Conservation (phyloP, 2,113 vertebrate genomes). For the Ailuropoda melanoleuca region DNA sequence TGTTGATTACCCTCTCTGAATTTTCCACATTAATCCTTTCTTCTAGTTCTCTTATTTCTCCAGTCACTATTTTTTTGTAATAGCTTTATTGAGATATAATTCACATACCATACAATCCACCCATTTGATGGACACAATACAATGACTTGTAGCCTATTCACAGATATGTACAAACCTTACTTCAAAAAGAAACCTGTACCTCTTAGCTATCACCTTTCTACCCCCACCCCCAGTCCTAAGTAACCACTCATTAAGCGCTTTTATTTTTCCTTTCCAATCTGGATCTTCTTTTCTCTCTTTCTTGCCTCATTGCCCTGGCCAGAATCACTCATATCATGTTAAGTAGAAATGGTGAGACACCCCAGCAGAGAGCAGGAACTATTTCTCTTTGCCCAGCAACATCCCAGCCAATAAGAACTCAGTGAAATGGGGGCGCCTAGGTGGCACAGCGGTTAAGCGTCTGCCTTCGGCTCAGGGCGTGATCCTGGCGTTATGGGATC, state of each 20-base stretch:
- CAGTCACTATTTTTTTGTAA: background rate
- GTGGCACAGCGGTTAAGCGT: too few relatives aligned
- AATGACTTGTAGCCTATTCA: background rate
- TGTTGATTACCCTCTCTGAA: background rate
- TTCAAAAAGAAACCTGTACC: background rate
- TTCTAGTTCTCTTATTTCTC: background rate
- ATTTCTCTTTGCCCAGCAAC: background rate
- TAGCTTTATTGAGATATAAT: background rate
- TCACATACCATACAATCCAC: background rate
- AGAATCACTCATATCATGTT: background rate
- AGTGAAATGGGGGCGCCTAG: background rate
- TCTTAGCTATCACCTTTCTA: background rate
- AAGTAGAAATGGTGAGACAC: background rate
- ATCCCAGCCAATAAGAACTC: background rate
- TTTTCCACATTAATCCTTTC: background rate
- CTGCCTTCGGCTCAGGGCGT: too few relatives aligned
- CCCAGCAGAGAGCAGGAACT: background rate
- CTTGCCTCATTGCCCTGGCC: background rate
- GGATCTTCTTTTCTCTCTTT: background rate
- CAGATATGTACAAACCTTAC: background rate
- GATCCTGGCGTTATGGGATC: too few relatives aligned
- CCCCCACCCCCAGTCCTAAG: background rate
- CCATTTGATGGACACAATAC: background rate
- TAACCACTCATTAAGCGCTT: background rate
- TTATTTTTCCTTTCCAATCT: background rate